A percentile compares a stretch with the other conserved stretches of the same genome.
Conservation (phyloP, 2,113 vertebrate species). For the Esox niger region DNA sequence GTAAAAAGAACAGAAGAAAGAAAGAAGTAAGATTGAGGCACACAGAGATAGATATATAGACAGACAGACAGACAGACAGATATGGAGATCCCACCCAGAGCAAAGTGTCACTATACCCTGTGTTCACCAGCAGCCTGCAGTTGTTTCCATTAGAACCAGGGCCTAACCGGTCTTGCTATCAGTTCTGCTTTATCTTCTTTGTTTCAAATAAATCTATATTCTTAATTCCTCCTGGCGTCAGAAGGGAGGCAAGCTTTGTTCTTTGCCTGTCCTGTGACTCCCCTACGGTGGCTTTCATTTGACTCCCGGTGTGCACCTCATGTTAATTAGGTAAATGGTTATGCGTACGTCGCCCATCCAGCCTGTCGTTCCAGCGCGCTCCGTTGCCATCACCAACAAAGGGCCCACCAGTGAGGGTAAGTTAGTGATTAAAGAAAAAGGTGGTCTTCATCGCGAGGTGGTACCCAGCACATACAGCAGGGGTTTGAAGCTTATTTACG, state of each 20-base stretch:
- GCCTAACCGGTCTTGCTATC: slow-evolving; percentile 10
- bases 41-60: not conserved
- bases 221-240: slow-evolving; percentile 31
- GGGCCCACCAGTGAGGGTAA: slow-evolving; percentile 62
- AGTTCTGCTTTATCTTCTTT: slow-evolving; percentile 16
- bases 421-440: slow-evolving; percentile 71
- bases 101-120: not conserved
- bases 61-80: not conserved
- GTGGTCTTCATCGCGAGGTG: slow-evolving; percentile 65
- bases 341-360: slow-evolving; percentile 48
- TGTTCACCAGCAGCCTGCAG: not conserved
- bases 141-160: not conserved
- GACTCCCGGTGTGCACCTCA: slow-evolving; percentile 69
- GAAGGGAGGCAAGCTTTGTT: slow-evolving; percentile 64
- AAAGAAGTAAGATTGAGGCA: slow-evolving; percentile 17
- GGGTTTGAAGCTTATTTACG: slow-evolving; percentile 74
- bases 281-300: slow-evolving; percentile 65
- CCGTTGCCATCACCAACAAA: slow-evolving; percentile 57
- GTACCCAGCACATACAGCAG: slow-evolving; percentile 60
- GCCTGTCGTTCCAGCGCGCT: slow-evolving; percentile 17
- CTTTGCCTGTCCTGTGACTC: slow-evolving; percentile 48
- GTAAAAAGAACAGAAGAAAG: slow-evolving; percentile 13
- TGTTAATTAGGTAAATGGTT: slow-evolving; percentile 76
- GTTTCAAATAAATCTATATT: not conserved
- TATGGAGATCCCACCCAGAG: not conserved